phyloP scores from a whole-genome alignment of 2,113 vertebrate species.

The Ursus arctos region DNA sequence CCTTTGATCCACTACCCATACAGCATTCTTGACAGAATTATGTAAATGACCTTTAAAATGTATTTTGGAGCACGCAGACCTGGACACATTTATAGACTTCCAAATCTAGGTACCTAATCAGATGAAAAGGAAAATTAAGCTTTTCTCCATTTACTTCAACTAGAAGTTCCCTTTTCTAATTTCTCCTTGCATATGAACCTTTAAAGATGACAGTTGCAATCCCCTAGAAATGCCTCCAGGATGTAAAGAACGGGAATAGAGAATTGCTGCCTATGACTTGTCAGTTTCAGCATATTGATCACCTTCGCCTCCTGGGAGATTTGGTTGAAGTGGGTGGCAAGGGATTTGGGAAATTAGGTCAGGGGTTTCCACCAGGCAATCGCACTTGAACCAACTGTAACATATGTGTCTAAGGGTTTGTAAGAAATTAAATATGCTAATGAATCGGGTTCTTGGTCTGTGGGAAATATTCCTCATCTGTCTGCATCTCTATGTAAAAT shows the following conservation, averaged over 20 bases:
- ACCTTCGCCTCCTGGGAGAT: neutral
- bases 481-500: neutral
- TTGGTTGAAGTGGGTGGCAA: neutral
- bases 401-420: neutral
- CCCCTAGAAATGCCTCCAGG: neutral
- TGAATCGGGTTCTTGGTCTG: neutral
- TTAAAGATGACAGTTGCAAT: neutral
- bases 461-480: neutral
- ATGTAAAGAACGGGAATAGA: neutral
- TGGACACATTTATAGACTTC: constrained; percentile 43
- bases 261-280: neutral
- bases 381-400: neutral
- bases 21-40: constrained; percentile 8
- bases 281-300: neutral
- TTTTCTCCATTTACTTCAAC: constrained; percentile 35
- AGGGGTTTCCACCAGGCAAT: neutral
- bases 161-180: neutral
- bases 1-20: constrained; percentile 58
- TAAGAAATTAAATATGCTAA: constrained; percentile 28
- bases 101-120: constrained; percentile 59
- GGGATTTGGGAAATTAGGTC: constrained; percentile 37
- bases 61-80: constrained; percentile 50
- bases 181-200: neutral
- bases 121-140: constrained; percentile 58
- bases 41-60: constrained; percentile 53